A percentile compares a stretch with the other conserved stretches of the same genome.
Evolutionary conservation across 2,888 invertebrate genomes (phyloP).

Genomic region (Drosophila parthenogenetica): DNA sequence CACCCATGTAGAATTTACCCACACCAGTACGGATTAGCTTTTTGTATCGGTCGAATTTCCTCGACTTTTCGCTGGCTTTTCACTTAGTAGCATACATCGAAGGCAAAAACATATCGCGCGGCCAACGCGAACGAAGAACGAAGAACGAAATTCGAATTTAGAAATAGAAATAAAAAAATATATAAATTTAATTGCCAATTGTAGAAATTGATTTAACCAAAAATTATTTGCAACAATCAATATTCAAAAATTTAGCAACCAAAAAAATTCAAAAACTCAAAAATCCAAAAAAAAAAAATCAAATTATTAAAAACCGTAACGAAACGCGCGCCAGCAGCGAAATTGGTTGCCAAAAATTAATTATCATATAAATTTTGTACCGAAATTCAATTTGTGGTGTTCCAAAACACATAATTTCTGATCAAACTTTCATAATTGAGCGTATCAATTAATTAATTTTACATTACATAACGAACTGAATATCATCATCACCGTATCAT

Average conservation of each 20-base stretch:
- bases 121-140: conserved; percentile 70
- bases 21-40: conserved; percentile 47
- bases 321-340: conserved; percentile 61
- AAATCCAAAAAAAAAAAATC: not conserved
- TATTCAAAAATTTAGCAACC: conserved; percentile 14
- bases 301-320: conserved; percentile 38
- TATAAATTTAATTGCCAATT: too few relatives aligned
- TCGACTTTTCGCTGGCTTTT: conserved; percentile 54
- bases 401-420: conserved; percentile 29
- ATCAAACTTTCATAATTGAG: conserved; percentile 38
- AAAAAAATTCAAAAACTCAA: not conserved
- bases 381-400: conserved; percentile 53
- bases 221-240: conserved; percentile 36
- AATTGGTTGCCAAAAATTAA: conserved; percentile 45
- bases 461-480: conserved; percentile 51
- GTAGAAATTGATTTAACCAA: too few relatives aligned
- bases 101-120: conserved; percentile 77
- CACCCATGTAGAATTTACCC: conserved; percentile 10
- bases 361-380: conserved; percentile 18
- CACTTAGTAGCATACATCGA: conserved; percentile 80
- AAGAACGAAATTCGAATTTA: conserved; percentile 60
- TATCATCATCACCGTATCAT: conserved; percentile 9
- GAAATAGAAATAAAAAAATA: conserved; percentile 56
- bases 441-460: conserved; percentile 55
- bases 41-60: conserved; percentile 56